Percentiles rank a stretch among this genome's conserved stretches.
Conservation (phyloP, 2,888 invertebrate species). For the Melinaea marsaeus region DNA sequence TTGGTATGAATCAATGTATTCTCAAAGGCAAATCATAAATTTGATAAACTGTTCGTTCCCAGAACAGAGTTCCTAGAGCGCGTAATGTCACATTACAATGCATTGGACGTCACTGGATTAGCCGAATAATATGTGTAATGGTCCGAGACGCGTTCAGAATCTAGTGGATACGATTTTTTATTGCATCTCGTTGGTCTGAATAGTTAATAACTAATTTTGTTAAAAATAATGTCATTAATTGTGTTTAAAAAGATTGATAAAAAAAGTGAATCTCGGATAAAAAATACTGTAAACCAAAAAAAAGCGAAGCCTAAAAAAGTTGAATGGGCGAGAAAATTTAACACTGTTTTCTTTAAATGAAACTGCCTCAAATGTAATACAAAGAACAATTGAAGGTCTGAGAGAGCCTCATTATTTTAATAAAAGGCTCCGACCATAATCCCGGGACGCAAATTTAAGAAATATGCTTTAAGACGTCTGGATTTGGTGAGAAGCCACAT, state of each 20-base stretch:
- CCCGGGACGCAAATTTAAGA: conserved; percentile 20
- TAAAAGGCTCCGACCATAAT: conserved; percentile 24
- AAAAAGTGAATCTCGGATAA: not conserved
- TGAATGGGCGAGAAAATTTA: not conserved
- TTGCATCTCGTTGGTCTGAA: conserved; percentile 6
- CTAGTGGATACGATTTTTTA: conserved; percentile 10
- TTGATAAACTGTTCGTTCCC: not conserved
- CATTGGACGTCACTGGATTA: conserved; percentile 66
- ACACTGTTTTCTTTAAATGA: conserved; percentile 5
- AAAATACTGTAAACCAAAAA: not conserved
- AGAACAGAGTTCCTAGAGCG: conserved; percentile 47
- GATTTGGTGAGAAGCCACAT: conserved; percentile 3
- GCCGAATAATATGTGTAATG: conserved; percentile 59
- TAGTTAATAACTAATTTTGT: conserved; percentile 7
- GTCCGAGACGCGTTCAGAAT: conserved; percentile 35
- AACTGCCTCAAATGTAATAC: conserved; percentile 3
- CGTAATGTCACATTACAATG: conserved; percentile 66
- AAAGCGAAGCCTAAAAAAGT: not conserved
- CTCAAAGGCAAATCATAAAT: no score
- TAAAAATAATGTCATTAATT: not conserved
- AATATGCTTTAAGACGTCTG: conserved; percentile 2
- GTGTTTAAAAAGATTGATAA: not conserved
- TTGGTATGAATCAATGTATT: no score
- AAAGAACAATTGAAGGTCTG: not conserved
- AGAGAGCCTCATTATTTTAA: conserved; percentile 21